Evolutionary conservation across 1,140 invertebrate species (phyloP).

Genomic region (Mya arenaria): DNA sequence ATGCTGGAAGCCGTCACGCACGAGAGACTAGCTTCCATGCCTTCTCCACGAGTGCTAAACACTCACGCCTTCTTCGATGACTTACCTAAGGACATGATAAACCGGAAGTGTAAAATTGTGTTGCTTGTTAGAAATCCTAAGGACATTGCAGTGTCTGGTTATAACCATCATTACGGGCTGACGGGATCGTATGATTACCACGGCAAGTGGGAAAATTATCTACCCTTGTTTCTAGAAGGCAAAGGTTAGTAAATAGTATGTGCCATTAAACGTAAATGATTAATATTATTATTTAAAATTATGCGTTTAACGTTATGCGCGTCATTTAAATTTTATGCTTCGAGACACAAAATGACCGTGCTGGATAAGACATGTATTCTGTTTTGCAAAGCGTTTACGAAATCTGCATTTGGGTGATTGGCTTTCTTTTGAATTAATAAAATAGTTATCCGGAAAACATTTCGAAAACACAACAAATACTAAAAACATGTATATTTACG

Average conservation of each 20-base stretch:
- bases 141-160: constrained; percentile 51
- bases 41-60: constrained; percentile 60
- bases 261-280: too few species aligned
- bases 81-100: constrained; percentile 42
- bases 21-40: constrained; percentile 29
- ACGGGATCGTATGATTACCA: constrained; percentile 28
- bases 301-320: too few species aligned
- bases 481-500: too few species aligned
- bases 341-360: too few species aligned
- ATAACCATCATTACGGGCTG: constrained; percentile 53
- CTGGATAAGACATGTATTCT: too few species aligned
- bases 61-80: constrained; percentile 52
- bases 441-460: too few species aligned
- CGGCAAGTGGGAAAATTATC: constrained; percentile 39
- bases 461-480: too few species aligned
- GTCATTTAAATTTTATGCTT: too few species aligned
- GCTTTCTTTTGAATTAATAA: too few species aligned
- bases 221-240: constrained; percentile 41
- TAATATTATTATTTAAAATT: too few species aligned
- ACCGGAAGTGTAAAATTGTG: constrained; percentile 29
- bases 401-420: too few species aligned
- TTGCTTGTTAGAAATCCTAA: constrained; percentile 32
- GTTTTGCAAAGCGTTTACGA: too few species aligned
- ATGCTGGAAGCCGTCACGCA: constrained; percentile 48
- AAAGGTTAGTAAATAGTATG: constrained; percentile 47